Percentiles rank a stretch among this genome's conserved stretches.
Evolutionary conservation across 2,797 vertebrate genomes (phyloP).

Genomic region (Thamnophis elegans): DNA sequence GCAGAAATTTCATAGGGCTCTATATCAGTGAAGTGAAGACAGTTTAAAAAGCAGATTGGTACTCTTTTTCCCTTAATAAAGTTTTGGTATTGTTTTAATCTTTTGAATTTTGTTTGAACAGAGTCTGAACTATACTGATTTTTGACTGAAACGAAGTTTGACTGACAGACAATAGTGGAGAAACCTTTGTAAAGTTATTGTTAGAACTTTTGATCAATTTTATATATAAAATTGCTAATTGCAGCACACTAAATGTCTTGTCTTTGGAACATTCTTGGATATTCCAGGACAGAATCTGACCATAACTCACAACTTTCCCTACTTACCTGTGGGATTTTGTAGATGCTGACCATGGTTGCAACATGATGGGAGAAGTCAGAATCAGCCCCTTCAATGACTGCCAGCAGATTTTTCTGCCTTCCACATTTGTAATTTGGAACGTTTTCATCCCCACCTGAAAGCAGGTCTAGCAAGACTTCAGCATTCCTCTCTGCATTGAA

Average conservation of each 20-base stretch:
- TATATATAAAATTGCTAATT: background rate
- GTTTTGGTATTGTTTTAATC: too few relatives aligned
- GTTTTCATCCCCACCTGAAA: background rate
- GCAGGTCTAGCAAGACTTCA: background rate
- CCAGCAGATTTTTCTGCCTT: background rate
- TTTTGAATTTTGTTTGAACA: too few relatives aligned
- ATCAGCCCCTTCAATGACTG: background rate
- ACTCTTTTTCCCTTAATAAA: too few relatives aligned
- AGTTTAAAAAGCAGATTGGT: too few relatives aligned
- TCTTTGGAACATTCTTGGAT: background rate
- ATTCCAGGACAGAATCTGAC: background rate
- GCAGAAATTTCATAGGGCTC: background rate
- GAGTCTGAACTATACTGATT: too few relatives aligned
- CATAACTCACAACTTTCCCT: background rate
- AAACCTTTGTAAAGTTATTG: background rate
- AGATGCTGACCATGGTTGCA: background rate
- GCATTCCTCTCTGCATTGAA: background rate
- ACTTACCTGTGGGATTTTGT: background rate
- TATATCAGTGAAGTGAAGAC: background rate
- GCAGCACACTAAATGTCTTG: background rate
- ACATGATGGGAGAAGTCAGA: background rate
- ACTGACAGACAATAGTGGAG: too few relatives aligned
- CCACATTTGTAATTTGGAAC: background rate
- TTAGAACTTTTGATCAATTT: background rate
- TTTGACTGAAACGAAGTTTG: too few relatives aligned